phyloP scores from a whole-genome alignment of 2,113 vertebrate genomes.

The Nestor notabilis region DNA sequence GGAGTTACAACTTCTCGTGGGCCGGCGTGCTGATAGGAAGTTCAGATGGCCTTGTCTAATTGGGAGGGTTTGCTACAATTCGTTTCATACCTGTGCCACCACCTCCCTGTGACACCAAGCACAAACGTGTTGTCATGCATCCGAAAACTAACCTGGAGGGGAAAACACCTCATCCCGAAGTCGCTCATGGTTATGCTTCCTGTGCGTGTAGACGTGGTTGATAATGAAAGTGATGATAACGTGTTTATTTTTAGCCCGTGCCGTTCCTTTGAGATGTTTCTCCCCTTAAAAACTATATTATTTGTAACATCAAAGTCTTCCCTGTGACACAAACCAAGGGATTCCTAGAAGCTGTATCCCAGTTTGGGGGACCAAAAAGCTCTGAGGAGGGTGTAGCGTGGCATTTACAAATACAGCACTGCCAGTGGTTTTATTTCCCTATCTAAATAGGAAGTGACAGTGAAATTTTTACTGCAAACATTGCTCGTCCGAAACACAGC shows the following conservation, averaged over 20 bases:
- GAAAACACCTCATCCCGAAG: background rate
- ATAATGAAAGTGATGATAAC: background rate
- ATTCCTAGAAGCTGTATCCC: background rate
- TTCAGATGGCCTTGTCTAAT: background rate
- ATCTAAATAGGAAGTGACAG: background rate
- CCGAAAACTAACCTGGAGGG: background rate
- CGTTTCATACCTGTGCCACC: background rate
- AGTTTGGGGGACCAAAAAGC: background rate
- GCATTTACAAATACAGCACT: background rate
- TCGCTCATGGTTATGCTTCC: background rate
- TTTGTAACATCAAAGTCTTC: background rate
- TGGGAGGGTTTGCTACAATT: background rate
- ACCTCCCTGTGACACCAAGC: rapidly evolving
- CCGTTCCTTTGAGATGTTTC: background rate
- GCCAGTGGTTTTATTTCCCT: background rate
- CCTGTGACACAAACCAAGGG: background rate
- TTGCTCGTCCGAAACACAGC: rapidly evolving
- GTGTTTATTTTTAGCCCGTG: background rate
- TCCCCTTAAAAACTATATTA: background rate
- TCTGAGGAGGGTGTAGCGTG: rapidly evolving
- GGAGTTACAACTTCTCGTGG: background rate
- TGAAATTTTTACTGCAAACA: rapidly evolving
- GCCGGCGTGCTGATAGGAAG: background rate
- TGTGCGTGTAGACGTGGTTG: background rate
- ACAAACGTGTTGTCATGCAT: rapidly evolving